These are phyloP conservation scores for Lithosia quadra DNA, from an alignment of 2,888 invertebrate genomes.

Conservation along the genomic window DNA sequence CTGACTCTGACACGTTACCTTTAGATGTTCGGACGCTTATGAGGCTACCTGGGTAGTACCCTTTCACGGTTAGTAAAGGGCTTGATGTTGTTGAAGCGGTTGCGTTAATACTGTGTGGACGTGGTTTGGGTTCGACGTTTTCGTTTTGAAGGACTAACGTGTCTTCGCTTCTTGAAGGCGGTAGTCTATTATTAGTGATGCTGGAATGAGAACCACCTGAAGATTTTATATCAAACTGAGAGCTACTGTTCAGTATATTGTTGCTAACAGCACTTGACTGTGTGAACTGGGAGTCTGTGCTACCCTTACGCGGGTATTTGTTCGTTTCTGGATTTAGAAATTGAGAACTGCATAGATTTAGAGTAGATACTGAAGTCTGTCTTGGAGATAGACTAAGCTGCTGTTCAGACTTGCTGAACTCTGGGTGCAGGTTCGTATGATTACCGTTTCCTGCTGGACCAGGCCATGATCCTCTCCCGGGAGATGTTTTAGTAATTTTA, in stretches of 20 bases:
- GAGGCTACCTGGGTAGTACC: constrained; percentile 88
- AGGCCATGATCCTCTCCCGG: constrained; percentile 95
- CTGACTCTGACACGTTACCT: constrained; percentile 88
- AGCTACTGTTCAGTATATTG: constrained; percentile 77
- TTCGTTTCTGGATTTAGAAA: constrained; percentile 82
- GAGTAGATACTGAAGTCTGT: constrained; percentile 81
- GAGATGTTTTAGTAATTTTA: constrained; percentile 91
- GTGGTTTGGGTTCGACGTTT: constrained; percentile 79
- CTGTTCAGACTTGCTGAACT: constrained; percentile 95
- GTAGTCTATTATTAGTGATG: constrained; percentile 85
- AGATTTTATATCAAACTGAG: constrained; percentile 80
- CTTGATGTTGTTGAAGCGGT: constrained; percentile 90
- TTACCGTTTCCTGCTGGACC: constrained; percentile 90
- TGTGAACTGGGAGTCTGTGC: constrained; percentile 87
- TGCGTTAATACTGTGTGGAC: constrained; percentile 87
- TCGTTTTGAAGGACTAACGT: constrained; percentile 87
- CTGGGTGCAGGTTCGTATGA: constrained; percentile 87
- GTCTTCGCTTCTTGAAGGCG: constrained; percentile 94
- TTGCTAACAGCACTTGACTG: constrained; percentile 78
- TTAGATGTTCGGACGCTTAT: constrained; percentile 88
- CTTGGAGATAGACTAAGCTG: constrained; percentile 87
- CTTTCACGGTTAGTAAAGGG: constrained; percentile 89
- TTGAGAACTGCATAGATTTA: constrained; percentile 85
- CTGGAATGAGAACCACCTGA: constrained; percentile 72
- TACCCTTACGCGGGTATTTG: constrained; percentile 84